phyloP scores from a whole-genome alignment of 2,888 invertebrate genomes.

The Drosophila lacicola region DNA sequence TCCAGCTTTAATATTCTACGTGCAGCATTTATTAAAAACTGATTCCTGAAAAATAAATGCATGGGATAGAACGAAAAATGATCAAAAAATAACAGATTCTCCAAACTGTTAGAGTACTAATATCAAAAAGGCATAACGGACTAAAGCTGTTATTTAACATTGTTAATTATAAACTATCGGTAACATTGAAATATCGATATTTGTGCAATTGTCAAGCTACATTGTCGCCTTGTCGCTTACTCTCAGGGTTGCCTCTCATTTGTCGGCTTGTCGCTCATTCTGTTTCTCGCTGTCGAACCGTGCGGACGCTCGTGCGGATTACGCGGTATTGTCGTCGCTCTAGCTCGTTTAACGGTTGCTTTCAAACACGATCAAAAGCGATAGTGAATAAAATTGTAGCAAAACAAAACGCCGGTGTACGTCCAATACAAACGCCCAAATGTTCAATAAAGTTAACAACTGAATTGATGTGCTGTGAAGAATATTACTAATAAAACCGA shows the following conservation, averaged over 20 bases:
- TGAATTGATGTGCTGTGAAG: constrained; percentile 13
- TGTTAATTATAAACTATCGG: constrained; percentile 6
- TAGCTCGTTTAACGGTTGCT: constrained; percentile 31
- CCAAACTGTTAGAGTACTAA: constrained; percentile 3
- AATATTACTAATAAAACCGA: constrained; percentile 31
- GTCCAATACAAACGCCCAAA: not conserved
- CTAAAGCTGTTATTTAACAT: constrained; percentile 4
- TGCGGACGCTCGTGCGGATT: constrained; percentile 15
- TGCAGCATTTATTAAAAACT: too few relatives aligned
- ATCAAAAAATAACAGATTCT: not conserved
- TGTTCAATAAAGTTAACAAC: constrained; percentile 4
- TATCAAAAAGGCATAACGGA: not conserved
- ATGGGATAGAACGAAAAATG: too few relatives aligned
- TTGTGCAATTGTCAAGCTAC: not conserved
- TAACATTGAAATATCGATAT: constrained; percentile 12
- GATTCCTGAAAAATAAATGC: too few relatives aligned
- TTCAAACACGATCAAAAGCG: constrained; percentile 46
- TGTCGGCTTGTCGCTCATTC: constrained; percentile 41
- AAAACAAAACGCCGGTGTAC: constrained; percentile 24
- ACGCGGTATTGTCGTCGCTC: constrained; percentile 2
- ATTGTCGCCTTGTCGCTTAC: constrained; percentile 14
- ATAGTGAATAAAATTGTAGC: constrained; percentile 32
- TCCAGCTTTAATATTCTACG: too few relatives aligned
- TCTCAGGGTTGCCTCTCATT: constrained; percentile 34
- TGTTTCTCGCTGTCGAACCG: constrained; percentile 36